Base-by-base conservation (phyloP, 2,797 vertebrate species). In the Lagodon rhomboides region DNA sequence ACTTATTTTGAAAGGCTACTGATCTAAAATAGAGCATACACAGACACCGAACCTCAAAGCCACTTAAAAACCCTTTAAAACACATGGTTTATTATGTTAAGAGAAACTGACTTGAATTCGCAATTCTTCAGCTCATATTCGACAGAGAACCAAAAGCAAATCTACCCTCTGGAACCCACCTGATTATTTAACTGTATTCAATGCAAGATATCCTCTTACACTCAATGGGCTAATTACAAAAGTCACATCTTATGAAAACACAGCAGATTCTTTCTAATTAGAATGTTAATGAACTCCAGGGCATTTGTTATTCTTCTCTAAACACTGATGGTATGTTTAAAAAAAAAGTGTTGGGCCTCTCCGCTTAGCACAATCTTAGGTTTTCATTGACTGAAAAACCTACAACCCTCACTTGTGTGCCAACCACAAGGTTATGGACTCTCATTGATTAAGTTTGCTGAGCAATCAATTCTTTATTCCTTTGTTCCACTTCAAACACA, bases 341-440 rank as follows among this genome's bases (percentile, higher is more conserved):
- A 38, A 38, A 38, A 34, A 34, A 47, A 2, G 3, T 20, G 12
- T 56, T 34, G 38, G 13, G 16, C 25, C n/a, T 43, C 10, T 13
- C 38, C 27, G 12, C 41, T 58, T 1, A 12, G 50, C 20, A 53
- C 51, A 72, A 78, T 41, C 25, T 54, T 2, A 59, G 27, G 46
- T 27, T 70, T 60, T 60, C 25, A 62, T 50, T n/a, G n/a, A 64
- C 16, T 47, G 23, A 65, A 74, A 75, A 22, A 17, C 4, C 46
- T 12, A 34, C 34, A 64, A 63, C 15, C 34, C 12, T 12, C 15
- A 63, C 43, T 34, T 56, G 56, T 43, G 27, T 46, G 55, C 43
- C 30, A 53, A 34, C 43, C 56, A 68, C 46, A 47, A 53, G 53
- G 63, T 43, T 81, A 30, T 64, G 18, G 49, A 61, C 49, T 59